phyloP scores from a whole-genome alignment of 1,140 invertebrate species.

The Archivesica marissinica region DNA sequence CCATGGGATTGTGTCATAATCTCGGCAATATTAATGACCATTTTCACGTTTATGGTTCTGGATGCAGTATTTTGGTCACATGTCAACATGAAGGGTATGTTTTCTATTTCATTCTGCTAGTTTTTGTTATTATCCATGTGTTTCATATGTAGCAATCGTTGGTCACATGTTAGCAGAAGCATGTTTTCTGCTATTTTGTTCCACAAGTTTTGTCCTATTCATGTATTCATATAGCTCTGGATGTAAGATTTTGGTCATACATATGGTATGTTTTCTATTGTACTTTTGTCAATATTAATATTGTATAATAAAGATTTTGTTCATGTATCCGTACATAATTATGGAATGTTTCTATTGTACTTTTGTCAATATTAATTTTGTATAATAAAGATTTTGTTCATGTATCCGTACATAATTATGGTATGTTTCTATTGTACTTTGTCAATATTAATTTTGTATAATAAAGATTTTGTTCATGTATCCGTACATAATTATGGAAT shows the following conservation, averaged over 20 bases:
- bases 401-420: background rate
- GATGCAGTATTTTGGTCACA: conserved; percentile 4
- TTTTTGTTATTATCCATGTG: too few species aligned
- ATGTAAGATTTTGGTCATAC: background rate
- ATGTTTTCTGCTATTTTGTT: background rate
- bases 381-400: too few species aligned
- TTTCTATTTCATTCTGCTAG: background rate
- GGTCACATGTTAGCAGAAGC: background rate
- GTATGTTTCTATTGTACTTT: background rate
- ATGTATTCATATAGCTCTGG: background rate
- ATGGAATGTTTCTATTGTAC: background rate
- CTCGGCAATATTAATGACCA: background rate
- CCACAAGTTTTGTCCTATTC: background rate
- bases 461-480: too few species aligned
- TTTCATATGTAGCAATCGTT: too few species aligned
- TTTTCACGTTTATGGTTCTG: conserved; percentile 15
- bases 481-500: background rate
- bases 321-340: background rate
- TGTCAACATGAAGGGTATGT: background rate
- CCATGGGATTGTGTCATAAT: conserved; percentile 26
- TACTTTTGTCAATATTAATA: background rate
- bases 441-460: too few species aligned
- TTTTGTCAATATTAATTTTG: too few species aligned
- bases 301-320: too few species aligned
- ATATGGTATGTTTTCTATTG: background rate